These are phyloP conservation scores for Cheilosia pagana DNA, from an alignment of 2,888 invertebrate species.

Conservation along the genomic window DNA sequence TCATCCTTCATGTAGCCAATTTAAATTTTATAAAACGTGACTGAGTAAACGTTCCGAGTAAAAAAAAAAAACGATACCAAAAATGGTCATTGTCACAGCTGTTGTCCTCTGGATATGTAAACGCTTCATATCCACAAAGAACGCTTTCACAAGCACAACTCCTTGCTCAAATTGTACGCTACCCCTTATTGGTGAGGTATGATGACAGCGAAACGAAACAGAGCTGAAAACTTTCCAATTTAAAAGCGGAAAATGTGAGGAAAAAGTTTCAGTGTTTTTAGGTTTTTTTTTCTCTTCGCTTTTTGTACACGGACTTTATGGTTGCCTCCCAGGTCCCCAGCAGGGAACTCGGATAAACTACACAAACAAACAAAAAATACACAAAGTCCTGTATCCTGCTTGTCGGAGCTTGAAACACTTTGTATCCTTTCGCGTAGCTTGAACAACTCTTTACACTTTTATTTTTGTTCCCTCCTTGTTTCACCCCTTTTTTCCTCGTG, in stretches of 20 bases:
- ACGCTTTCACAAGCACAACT: constrained; percentile 19
- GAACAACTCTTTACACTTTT: not conserved
- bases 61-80: constrained; percentile 4
- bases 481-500: not conserved
- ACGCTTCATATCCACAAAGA: constrained; percentile 10
- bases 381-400: constrained; percentile 45
- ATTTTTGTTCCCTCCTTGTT: not conserved
- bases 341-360: constrained; percentile 22
- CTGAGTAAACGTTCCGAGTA: constrained; percentile 2
- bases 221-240: constrained; percentile 61
- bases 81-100: constrained; percentile 30
- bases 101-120: constrained; percentile 10
- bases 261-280: constrained; percentile 27
- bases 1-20: constrained; percentile 5
- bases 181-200: not conserved
- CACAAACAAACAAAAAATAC: constrained; percentile 3
- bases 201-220: constrained; percentile 23
- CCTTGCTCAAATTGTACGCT: constrained; percentile 40
- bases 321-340: not conserved
- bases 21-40: constrained; percentile 30
- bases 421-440: constrained; percentile 49
- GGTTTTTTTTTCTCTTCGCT: not conserved
- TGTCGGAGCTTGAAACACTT: constrained; percentile 47
- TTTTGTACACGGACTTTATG: not conserved
- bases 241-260: constrained; percentile 39